phyloP scores from a whole-genome alignment of 2,888 invertebrate species.

The Eristalis pertinax region DNA sequence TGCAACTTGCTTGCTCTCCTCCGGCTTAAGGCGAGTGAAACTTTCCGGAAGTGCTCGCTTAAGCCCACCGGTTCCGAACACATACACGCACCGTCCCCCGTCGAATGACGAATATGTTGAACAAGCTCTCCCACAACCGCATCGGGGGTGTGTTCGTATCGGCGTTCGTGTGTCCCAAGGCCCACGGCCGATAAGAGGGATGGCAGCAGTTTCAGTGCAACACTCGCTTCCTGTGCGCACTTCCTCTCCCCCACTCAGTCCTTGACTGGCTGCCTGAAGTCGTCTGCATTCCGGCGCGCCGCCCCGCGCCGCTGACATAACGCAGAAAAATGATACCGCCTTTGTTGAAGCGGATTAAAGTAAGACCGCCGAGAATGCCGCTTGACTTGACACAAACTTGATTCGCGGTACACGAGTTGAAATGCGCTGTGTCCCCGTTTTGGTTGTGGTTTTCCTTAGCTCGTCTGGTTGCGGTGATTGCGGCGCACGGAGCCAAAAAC shows the following conservation, averaged over 20 bases:
- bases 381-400: conserved; percentile 7
- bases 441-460: not conserved
- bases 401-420: not conserved
- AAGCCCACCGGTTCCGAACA: not conserved
- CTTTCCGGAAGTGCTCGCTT: not conserved
- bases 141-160: not conserved
- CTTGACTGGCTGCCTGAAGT: not conserved
- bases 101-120: no score
- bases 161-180: not conserved
- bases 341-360: conserved; percentile 34
- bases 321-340: not conserved
- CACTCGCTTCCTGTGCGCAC: not conserved
- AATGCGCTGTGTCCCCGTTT: not conserved
- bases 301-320: not conserved
- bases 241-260: not conserved
- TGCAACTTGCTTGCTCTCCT: not conserved
- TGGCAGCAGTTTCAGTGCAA: not conserved
- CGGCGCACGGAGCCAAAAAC: conserved; percentile 28
- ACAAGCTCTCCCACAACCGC: no score
- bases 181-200: not conserved
- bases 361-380: not conserved
- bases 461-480: conserved; percentile 19
- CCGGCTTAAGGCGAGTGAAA: not conserved
- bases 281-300: not conserved
- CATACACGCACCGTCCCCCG: no score